Evolutionary conservation across 2,888 invertebrate genomes (phyloP).

Genomic region (Microplitis deprimator): DNA sequence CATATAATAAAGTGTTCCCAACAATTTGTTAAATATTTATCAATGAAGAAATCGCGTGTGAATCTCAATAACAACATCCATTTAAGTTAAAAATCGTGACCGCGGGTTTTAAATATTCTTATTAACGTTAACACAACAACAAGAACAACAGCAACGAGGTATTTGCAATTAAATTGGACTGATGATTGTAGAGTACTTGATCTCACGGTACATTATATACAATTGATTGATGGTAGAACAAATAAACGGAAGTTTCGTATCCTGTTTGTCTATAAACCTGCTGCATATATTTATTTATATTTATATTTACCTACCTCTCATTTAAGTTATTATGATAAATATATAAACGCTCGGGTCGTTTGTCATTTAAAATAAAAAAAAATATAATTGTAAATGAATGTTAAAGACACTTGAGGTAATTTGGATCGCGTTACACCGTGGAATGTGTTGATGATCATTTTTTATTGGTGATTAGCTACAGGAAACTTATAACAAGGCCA

Average conservation of each 20-base stretch:
- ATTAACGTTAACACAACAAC: constrained; percentile 3
- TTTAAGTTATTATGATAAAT: neutral
- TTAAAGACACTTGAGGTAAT: neutral
- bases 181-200: constrained; percentile 1
- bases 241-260: constrained; percentile 39
- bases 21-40: constrained; percentile 8
- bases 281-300: constrained; percentile 24
- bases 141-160: neutral
- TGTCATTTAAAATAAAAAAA: neutral
- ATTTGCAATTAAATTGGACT: constrained; percentile 32
- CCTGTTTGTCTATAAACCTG: constrained; percentile 25
- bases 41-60: constrained; percentile 29
- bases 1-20: neutral
- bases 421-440: neutral
- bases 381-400: neutral
- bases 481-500: neutral
- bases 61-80: neutral
- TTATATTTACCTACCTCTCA: neutral
- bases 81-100: too few species aligned
- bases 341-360: neutral
- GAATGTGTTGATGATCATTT: neutral
- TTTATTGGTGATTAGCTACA: neutral
- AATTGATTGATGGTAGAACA: constrained; percentile 20
- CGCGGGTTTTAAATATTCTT: neutral
- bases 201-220: constrained; percentile 14